Conservation (phyloP, 2,797 vertebrate genomes). For the Buphagus erythrorhynchus region DNA sequence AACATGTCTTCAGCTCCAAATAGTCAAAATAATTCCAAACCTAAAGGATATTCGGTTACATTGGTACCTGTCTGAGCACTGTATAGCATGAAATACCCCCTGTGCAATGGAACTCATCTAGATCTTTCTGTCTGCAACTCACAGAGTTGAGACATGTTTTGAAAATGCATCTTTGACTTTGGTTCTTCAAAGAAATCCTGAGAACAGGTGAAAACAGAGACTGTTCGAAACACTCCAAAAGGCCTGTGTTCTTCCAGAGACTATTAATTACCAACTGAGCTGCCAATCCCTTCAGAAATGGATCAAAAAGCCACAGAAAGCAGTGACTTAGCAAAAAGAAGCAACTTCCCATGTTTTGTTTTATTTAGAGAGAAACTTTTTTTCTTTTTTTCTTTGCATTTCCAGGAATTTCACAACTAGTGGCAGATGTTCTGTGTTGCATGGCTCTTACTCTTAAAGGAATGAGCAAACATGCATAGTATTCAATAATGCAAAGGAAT, state of each 20-base stretch:
- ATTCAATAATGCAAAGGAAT: slow-evolving; percentile 12
- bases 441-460: not conserved
- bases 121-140: slow-evolving; percentile 12
- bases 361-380: slow-evolving; percentile 7
- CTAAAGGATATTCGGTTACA: not conserved
- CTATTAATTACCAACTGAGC: slow-evolving; percentile 48
- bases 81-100: not conserved
- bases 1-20: not conserved
- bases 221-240: slow-evolving; percentile 45
- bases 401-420: slow-evolving; percentile 35
- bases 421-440: not conserved
- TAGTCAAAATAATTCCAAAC: not conserved
- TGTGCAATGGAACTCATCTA: not conserved
- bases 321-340: slow-evolving; percentile 58
- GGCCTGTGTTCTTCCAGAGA: slow-evolving; percentile 19
- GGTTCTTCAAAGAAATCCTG: slow-evolving; percentile 53
- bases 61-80: not conserved
- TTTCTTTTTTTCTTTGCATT: not conserved
- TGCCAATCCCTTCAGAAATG: slow-evolving; percentile 56
- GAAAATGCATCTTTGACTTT: slow-evolving; percentile 42
- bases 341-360: not conserved
- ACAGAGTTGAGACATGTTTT: slow-evolving; percentile 19
- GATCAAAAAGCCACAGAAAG: slow-evolving; percentile 61
- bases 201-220: slow-evolving; percentile 30
- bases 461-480: not conserved